These are phyloP conservation scores for Teleogryllus oceanicus DNA, from an alignment of 2,888 invertebrate species.

Conservation along the genomic window DNA sequence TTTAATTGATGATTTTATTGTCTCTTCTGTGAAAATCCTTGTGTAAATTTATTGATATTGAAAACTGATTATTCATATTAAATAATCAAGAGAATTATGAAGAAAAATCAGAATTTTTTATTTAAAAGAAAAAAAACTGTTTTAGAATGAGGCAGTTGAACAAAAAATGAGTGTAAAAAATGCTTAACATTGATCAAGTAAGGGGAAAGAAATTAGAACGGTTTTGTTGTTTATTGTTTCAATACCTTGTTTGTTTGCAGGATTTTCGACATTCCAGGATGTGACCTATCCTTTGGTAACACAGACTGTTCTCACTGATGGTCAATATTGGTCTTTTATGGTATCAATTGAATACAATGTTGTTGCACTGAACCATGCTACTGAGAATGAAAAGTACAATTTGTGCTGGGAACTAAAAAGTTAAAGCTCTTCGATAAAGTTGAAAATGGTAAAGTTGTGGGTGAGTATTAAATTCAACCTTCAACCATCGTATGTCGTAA, in stretches of 20 bases:
- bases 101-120: too few relatives aligned
- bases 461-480: slow-evolving; percentile 29
- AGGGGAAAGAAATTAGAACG: too few relatives aligned
- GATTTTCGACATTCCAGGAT: slow-evolving; percentile 88
- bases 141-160: too few relatives aligned
- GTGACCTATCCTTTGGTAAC: slow-evolving; percentile 85
- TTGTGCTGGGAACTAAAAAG: slow-evolving; percentile 73
- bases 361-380: slow-evolving; percentile 61
- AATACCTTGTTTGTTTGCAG: slow-evolving; percentile 25
- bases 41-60: too few relatives aligned
- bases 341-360: slow-evolving; percentile 88
- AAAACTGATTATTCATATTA: too few relatives aligned
- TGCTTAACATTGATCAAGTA: too few relatives aligned
- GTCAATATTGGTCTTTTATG: slow-evolving; percentile 76
- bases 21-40: too few relatives aligned
- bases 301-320: slow-evolving; percentile 86
- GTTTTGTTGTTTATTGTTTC: not conserved
- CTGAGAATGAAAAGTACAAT: slow-evolving; percentile 67
- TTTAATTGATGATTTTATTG: too few relatives aligned
- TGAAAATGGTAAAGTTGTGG: slow-evolving; percentile 60
- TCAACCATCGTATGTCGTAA: too few relatives aligned
- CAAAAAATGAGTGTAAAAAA: too few relatives aligned
- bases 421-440: slow-evolving; percentile 71
- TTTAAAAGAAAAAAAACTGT: too few relatives aligned
- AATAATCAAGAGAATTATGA: too few relatives aligned